Percentiles rank a stretch among this genome's conserved stretches.
These are phyloP conservation scores for Nebria salina DNA, from an alignment of 2,888 invertebrate genomes.

Conservation along the genomic window DNA sequence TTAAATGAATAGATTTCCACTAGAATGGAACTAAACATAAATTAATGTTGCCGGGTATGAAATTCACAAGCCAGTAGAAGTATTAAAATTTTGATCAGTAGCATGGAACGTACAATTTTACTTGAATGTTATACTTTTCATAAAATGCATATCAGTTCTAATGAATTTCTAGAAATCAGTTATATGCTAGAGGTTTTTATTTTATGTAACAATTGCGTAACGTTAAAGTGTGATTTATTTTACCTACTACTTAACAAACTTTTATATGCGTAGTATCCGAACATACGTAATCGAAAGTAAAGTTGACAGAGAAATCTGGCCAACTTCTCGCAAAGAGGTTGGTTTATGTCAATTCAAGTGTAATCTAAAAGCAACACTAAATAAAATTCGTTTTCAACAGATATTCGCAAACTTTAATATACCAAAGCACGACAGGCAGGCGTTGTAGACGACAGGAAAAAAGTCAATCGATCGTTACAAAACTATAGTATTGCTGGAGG, in stretches of 20 bases:
- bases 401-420: background rate
- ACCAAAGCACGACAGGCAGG: background rate
- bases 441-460: background rate
- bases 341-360: background rate
- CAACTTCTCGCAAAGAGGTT: background rate
- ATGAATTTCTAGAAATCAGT: too few species aligned
- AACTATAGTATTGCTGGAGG: background rate
- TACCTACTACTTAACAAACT: background rate
- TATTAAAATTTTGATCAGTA: too few species aligned
- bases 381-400: background rate
- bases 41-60: too few species aligned
- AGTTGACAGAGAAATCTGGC: background rate
- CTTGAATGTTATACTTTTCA: too few species aligned
- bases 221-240: too few species aligned
- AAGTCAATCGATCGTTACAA: background rate
- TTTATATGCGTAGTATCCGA: background rate
- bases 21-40: too few species aligned
- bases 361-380: background rate
- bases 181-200: too few species aligned
- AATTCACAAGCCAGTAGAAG: too few species aligned
- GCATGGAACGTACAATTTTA: too few species aligned
- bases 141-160: too few species aligned
- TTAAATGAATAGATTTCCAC: too few species aligned
- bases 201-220: too few species aligned
- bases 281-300: background rate